Base-by-base conservation (phyloP, 1,140 invertebrate genomes). In the Hestina assimilis region DNA sequence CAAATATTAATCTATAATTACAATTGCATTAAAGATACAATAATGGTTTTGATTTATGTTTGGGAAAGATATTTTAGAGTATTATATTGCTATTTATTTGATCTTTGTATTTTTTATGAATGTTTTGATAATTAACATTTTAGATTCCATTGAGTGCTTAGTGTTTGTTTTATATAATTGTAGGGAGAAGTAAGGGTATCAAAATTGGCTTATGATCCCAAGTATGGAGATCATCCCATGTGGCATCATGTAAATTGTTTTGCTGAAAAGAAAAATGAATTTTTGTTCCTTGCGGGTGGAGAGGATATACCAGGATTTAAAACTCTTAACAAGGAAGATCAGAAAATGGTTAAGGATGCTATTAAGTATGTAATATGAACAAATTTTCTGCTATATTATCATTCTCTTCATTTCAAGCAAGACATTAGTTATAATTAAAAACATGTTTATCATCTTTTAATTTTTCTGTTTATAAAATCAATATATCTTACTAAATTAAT, bases 231-330 rank as follows among this genome's bases (percentile, higher is more conserved):
- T 0, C 89, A 94, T 63, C 92, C 95, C 61, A 83, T 93, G 17
- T 99, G 97, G 97, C 93, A 98, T 87, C 98, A 99, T 89, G 85
- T 97, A 6, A 94, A 96, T 57, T 99, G 98, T 83, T 99, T 99
- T 90, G 92, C 92, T 5, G 92, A 96, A 69, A 76, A 93, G n/a
- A 86, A 95, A 38, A 87, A 92, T 55, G 93, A 96, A 43, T 75
- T 98, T 1, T 90, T 93, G 26, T 99, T 94, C 88, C 93, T 92
- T 76, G 94, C 92, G 21, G 84, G 85, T 38, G 96, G 93, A 0
- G 91, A 93, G 60, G 80, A 87, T 29, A 70, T 99, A 23, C 93
- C 94, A 56, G 97, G 97, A 0, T 96, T 93, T 79, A 89, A 92
- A 9, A 82, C 72, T 3, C 87, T 99, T 1, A 91, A 89, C 6